Evolutionary conservation across 2,797 vertebrate genomes (phyloP).

Genomic region (Aulostomus chinensis): DNA sequence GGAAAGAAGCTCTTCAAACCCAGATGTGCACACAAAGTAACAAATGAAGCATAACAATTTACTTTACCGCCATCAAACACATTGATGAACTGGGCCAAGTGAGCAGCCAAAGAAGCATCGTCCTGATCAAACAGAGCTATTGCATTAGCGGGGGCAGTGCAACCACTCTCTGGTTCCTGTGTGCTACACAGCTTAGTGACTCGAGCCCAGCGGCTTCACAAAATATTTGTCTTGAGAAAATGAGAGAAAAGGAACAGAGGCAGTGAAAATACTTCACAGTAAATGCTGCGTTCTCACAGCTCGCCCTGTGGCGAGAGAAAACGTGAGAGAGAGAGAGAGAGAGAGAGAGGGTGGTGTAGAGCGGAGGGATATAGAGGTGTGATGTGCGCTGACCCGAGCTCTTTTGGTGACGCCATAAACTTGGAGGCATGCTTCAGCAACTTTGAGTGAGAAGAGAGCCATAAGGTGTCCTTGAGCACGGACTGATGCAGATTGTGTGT

Average conservation of each 20-base stretch:
- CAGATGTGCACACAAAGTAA: slow-evolving; percentile 48
- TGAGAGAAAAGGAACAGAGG: slow-evolving; percentile 6
- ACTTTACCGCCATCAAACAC: slow-evolving; percentile 34
- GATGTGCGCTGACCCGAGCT: slow-evolving; percentile 64
- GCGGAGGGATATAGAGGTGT: slow-evolving; percentile 50
- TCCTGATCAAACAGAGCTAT: slow-evolving; percentile 25
- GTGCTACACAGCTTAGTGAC: slow-evolving; percentile 30
- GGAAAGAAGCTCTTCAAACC: slow-evolving; percentile 32
- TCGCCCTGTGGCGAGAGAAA: slow-evolving; percentile 10
- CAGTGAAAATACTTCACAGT: slow-evolving; percentile 20
- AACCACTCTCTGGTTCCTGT: slow-evolving; percentile 29
- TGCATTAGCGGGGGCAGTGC: slow-evolving; percentile 33
- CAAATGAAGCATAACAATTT: slow-evolving; percentile 55
- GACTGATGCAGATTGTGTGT: slow-evolving; percentile 14
- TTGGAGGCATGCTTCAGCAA: slow-evolving; percentile 37
- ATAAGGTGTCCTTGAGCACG: slow-evolving; percentile 24
- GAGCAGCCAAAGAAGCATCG: slow-evolving; percentile 39
- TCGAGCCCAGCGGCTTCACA: slow-evolving; percentile 28
- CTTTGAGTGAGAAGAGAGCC: slow-evolving; percentile 22
- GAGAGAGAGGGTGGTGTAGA: slow-evolving; percentile 11
- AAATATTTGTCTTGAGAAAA: slow-evolving; percentile 38
- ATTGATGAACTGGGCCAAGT: slow-evolving; percentile 4
- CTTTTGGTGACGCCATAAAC: slow-evolving; percentile 45
- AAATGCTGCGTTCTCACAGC: slow-evolving; percentile 30
- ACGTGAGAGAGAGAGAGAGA: not conserved